phyloP scores from a whole-genome alignment of 2,888 invertebrate species.

The Erpobdella octoculata region DNA sequence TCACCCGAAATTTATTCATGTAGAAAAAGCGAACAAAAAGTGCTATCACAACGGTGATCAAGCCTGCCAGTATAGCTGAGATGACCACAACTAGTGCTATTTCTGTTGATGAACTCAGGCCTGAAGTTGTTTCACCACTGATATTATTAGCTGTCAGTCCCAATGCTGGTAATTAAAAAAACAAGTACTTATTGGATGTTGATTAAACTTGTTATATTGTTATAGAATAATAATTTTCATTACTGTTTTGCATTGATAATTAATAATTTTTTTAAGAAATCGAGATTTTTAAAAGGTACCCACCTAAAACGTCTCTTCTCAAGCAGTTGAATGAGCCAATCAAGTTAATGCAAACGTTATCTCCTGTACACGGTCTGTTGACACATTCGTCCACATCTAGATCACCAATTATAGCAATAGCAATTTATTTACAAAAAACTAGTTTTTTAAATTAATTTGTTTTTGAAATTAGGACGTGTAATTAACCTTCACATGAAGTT shows the following conservation, averaged over 20 bases:
- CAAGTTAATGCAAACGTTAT: constrained; percentile 15
- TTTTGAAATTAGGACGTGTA: neutral
- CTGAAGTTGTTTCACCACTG: neutral
- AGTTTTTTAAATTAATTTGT: neutral
- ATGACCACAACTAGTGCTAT: neutral
- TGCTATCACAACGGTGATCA: neutral
- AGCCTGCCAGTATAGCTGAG: neutral
- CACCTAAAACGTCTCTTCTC: neutral
- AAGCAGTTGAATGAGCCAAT: constrained; percentile 18
- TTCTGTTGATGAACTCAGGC: neutral
- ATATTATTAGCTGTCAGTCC: no score
- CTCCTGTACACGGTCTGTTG: neutral
- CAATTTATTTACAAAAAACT: neutral
- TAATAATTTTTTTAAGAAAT: no score
- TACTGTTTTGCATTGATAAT: no score
- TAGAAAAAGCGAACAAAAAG: neutral
- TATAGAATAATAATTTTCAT: no score
- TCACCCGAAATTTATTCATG: neutral
- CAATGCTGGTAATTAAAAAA: no score
- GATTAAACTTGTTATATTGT: no score
- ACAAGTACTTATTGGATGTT: no score
- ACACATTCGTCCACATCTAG: constrained; percentile 18
- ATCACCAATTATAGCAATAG: neutral
- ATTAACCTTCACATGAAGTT: constrained; percentile 31
- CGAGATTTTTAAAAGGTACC: no score